Evolutionary conservation across 2,888 invertebrate genomes (phyloP), one percentile per base, ranked within the genome.

Genomic region (Acanthococcus lagerstroemiae): DNA sequence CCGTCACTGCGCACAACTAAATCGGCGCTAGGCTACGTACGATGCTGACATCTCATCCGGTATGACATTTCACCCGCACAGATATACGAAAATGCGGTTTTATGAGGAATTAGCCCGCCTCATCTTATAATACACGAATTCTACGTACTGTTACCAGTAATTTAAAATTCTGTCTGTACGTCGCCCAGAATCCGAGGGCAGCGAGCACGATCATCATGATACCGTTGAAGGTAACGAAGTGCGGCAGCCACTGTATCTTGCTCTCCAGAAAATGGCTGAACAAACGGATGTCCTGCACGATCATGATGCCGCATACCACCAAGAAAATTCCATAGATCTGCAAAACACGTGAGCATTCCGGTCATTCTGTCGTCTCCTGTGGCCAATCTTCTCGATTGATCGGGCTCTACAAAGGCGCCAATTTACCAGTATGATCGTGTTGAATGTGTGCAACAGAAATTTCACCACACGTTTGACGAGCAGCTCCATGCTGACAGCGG

Each of bases 111-210:
- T n/a, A n/a, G n/a, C n/a, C n/a, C n/a, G n/a, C n/a, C n/a, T n/a
- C n/a, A n/a, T n/a, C n/a, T n/a, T n/a, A n/a, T n/a, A n/a, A n/a
- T 37, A 37, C 37, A 3, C 37, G 12, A 37, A 37, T 37, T 37
- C 37, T 63, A 63, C 63, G 63, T 63, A 63, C 63, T 52, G 63
- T 63, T 63, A 63, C 63, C 63, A 63, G 63, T 44, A 52, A 63
- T 63, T 63, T 63, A 21, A 54, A 63, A 63, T 63, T 52, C 54
- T 54, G 27, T 21, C 17, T 27, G 22, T 52, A 44, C 9, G 48
- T 66, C 17, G 46, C 56, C 21, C 12, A 30, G 15, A 56, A 56
- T 22, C 46, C 48, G 24, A 66, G 22, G n/a, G 57, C 25, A 1
- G 57, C 27, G 1, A 56, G 44, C 4, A 66, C 7, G 24, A 48